Conservation (phyloP, 2,113 vertebrate species). For the Mastomys natalensis region DNA sequence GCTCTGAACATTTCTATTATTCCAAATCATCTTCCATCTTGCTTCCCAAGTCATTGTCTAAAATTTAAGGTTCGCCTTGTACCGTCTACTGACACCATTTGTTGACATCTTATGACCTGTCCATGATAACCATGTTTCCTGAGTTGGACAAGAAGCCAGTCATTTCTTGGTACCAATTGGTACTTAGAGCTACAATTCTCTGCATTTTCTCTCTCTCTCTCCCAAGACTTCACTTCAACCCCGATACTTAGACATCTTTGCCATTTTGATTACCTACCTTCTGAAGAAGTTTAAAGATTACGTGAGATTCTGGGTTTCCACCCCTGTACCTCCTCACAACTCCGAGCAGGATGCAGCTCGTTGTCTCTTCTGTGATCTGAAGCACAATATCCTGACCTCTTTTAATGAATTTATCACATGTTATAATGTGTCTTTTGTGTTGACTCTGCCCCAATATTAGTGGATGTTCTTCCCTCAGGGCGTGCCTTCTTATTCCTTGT, state of each 20-base stretch:
- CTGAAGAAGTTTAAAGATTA: not conserved
- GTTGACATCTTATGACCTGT: not conserved
- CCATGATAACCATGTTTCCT: not conserved
- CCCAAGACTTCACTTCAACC: not conserved
- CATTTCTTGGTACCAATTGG: not conserved
- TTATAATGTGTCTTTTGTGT: slow-evolving; percentile 67
- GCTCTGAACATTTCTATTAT: not conserved
- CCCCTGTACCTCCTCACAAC: not conserved
- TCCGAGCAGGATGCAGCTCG: not conserved
- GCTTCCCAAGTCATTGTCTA: not conserved
- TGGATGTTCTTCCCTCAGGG: slow-evolving; percentile 72
- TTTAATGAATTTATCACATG: slow-evolving; percentile 79
- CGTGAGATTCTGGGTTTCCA: not conserved
- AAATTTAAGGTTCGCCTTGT: not conserved
- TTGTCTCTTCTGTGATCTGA: slow-evolving; percentile 42
- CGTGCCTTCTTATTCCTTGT: slow-evolving; percentile 74
- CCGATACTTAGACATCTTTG: not conserved
- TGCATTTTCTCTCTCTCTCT: not conserved
- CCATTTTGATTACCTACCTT: slow-evolving; percentile 67
- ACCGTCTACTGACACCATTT: not conserved
- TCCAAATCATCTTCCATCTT: not conserved
- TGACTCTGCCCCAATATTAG: slow-evolving; percentile 26
- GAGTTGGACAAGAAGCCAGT: not conserved
- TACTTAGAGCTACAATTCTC: not conserved
- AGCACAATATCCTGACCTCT: slow-evolving; percentile 64